Conservation (phyloP, 2,797 vertebrate genomes). For the Manis pentadactyla region DNA sequence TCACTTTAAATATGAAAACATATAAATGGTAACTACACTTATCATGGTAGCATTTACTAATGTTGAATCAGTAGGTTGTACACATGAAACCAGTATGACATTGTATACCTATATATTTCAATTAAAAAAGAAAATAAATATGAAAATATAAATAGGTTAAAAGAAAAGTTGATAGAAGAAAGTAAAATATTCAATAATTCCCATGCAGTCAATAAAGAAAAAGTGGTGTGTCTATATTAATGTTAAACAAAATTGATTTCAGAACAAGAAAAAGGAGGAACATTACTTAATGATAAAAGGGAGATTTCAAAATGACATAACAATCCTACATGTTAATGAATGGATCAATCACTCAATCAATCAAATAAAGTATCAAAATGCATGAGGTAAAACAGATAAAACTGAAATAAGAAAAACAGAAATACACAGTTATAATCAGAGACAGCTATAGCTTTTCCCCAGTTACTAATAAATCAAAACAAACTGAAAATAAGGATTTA, state of each 20-base stretch:
- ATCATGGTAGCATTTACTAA: too few species aligned
- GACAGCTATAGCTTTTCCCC: not conserved
- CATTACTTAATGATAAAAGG: not conserved
- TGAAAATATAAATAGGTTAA: not conserved
- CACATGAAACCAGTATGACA: too few species aligned
- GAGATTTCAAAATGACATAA: not conserved
- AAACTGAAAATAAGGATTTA: not conserved
- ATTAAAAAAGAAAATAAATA: not conserved
- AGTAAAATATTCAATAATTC: conserved; percentile 4
- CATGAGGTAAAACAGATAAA: not conserved
- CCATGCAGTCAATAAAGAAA: not conserved
- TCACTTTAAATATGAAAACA: not conserved
- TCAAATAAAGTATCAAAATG: not conserved
- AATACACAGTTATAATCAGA: not conserved
- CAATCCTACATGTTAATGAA: not conserved
- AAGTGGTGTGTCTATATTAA: not conserved
- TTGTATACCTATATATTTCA: too few species aligned
- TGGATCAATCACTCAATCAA: not conserved
- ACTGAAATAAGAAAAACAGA: not conserved
- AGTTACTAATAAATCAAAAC: not conserved
- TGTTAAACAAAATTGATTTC: not conserved
- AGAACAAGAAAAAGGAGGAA: not conserved
- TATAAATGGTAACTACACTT: not conserved
- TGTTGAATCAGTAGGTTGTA: too few species aligned
- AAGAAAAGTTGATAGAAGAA: not conserved